These are phyloP conservation scores for Synergus japonicus DNA, from an alignment of 2,888 invertebrate genomes.

Conservation along the genomic window DNA sequence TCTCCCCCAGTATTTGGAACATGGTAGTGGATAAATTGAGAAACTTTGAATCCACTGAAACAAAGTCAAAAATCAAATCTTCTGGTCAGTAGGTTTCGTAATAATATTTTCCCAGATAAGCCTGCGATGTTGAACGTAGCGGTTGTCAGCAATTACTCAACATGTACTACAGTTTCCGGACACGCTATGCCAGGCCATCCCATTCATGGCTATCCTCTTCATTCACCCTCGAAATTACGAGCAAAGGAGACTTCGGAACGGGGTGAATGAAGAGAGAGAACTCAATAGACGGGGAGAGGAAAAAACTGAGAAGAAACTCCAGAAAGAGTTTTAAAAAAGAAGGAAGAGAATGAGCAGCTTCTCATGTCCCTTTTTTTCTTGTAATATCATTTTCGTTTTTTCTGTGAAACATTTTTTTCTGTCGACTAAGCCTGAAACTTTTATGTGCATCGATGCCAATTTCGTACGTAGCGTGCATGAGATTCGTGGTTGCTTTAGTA, in stretches of 20 bases:
- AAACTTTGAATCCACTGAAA: too few species aligned
- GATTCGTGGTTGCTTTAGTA: constrained; percentile 16
- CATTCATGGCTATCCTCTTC: constrained; percentile 57
- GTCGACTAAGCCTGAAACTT: constrained; percentile 4
- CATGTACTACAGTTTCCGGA: constrained; percentile 35
- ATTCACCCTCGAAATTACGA: constrained; percentile 70
- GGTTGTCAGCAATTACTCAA: constrained; percentile 35
- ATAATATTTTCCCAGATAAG: constrained; percentile 18
- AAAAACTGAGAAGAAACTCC: constrained; percentile 31
- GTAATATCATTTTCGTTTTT: constrained; percentile 11
- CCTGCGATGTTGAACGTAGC: background rate
- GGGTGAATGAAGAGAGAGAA: constrained; percentile 47
- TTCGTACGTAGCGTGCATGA: constrained; percentile 22
- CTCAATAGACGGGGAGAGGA: constrained; percentile 13
- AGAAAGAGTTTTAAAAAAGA: constrained; percentile 34
- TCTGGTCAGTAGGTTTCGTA: background rate
- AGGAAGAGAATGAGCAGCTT: constrained; percentile 36
- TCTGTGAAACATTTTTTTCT: constrained; percentile 17
- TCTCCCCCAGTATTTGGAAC: too few species aligned
- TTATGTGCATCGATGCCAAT: constrained; percentile 30
- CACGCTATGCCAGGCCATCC: constrained; percentile 37
- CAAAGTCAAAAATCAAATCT: background rate
- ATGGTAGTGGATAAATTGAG: too few species aligned
- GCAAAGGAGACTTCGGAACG: constrained; percentile 38
- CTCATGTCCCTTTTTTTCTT: background rate